Evolutionary conservation across 2,888 invertebrate species (phyloP).

Genomic region (Trichopoda pennipes): DNA sequence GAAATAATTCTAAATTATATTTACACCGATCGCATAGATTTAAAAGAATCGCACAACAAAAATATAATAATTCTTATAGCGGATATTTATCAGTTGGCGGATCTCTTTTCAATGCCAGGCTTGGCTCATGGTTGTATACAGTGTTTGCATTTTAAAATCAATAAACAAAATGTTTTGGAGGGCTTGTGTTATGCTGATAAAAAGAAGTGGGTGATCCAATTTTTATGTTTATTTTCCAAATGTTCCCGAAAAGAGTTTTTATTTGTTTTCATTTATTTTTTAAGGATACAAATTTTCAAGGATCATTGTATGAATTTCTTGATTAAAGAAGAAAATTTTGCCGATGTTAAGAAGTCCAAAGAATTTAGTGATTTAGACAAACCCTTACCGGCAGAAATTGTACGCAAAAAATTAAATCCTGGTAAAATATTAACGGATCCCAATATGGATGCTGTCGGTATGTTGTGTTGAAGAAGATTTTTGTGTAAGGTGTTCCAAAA

Average conservation of each 20-base stretch:
- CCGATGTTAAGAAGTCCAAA: constrained; percentile 94
- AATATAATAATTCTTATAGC: constrained; percentile 94
- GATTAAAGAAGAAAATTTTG: constrained; percentile 95
- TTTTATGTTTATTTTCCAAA: not conserved
- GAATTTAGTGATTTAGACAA: constrained; percentile 95
- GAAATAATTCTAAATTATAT: constrained; percentile 96
- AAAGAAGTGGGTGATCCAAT: constrained; percentile 75
- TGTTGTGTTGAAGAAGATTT: constrained; percentile 50
- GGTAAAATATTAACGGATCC: constrained; percentile 82
- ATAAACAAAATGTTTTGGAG: constrained; percentile 91
- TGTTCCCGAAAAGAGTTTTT: no score
- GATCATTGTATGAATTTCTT: constrained; percentile 93
- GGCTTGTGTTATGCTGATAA: constrained; percentile 92
- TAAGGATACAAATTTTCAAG: constrained; percentile 88
- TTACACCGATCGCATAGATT: constrained; percentile 96
- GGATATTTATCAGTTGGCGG: constrained; percentile 94
- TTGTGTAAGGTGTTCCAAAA: not conserved
- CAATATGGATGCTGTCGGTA: constrained; percentile 82
- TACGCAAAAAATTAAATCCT: constrained; percentile 90
- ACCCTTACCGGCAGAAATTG: constrained; percentile 94
- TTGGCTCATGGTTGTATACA: constrained; percentile 94
- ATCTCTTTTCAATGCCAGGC: constrained; percentile 91
- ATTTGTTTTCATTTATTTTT: constrained; percentile 14
- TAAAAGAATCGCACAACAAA: constrained; percentile 89
- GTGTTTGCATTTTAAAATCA: constrained; percentile 93